phyloP scores from a whole-genome alignment of 2,888 invertebrate species.

The Nasonia oneida region DNA sequence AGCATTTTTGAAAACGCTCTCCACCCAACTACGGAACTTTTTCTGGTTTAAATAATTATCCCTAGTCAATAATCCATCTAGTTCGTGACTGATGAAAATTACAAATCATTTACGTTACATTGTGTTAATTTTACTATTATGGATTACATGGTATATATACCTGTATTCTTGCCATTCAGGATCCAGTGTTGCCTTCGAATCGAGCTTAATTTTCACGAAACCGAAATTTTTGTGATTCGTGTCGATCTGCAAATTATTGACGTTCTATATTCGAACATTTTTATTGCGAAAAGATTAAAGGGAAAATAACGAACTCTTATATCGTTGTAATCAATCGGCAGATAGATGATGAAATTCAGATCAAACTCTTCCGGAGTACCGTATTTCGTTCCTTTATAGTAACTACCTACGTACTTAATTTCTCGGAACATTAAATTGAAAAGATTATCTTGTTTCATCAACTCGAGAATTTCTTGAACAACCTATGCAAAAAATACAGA shows the following conservation, averaged over 20 bases:
- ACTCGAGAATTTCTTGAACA: conserved; percentile 24
- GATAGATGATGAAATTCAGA: conserved; percentile 80
- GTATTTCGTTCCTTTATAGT: conserved; percentile 82
- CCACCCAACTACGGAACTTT: conserved; percentile 53
- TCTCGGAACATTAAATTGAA: conserved; percentile 72
- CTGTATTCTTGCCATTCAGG: conserved; percentile 15
- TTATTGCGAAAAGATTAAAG: too few species aligned
- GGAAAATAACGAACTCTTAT: conserved; percentile 14
- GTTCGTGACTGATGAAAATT: neutral
- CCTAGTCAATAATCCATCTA: neutral
- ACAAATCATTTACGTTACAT: neutral
- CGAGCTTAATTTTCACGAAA: conserved; percentile 49
- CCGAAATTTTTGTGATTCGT: conserved; percentile 34
- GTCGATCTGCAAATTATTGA: conserved; percentile 36
- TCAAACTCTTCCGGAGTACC: conserved; percentile 83
- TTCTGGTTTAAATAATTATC: conserved; percentile 52
- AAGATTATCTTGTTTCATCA: conserved; percentile 63
- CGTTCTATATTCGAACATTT: neutral
- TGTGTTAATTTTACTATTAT: neutral
- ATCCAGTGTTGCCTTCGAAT: neutral
- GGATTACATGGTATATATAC: neutral
- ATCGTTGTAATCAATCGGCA: conserved; percentile 42
- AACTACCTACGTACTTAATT: conserved; percentile 82
- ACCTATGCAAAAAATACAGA: conserved; percentile 29
- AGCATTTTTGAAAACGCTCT: conserved; percentile 12